These are phyloP conservation scores for Phyllotis vaccarum DNA, from an alignment of 2,797 vertebrate genomes.

Conservation along the genomic window DNA sequence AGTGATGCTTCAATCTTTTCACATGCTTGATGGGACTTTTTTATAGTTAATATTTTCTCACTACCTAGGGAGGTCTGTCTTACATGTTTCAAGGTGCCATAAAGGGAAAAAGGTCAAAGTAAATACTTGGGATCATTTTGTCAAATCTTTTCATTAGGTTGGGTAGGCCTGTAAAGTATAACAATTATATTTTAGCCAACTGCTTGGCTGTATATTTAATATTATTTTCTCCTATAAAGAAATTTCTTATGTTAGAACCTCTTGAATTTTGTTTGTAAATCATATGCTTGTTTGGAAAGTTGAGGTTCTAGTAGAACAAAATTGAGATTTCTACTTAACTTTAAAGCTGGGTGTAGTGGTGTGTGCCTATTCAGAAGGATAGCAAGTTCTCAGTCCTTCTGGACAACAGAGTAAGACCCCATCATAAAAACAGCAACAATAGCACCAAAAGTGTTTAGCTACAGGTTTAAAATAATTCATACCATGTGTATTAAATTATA, in stretches of 20 bases:
- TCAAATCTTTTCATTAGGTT: constrained; percentile 22
- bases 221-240: background rate
- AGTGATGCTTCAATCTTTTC: background rate
- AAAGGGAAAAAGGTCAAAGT: background rate
- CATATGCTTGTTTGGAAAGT: background rate
- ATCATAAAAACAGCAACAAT: background rate
- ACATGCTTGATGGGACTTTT: background rate
- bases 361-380: background rate
- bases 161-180: background rate
- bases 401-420: background rate
- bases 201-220: background rate
- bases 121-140: background rate
- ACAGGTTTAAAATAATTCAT: background rate
- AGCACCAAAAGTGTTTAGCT: background rate
- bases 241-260: background rate
- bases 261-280: constrained; percentile 19
- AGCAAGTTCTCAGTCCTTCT: background rate
- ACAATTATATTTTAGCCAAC: background rate
- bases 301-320: background rate
- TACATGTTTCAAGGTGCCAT: background rate
- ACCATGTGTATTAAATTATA: background rate
- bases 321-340: background rate
- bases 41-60: background rate
- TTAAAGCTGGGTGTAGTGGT: background rate
- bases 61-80: background rate